phyloP scores from a whole-genome alignment of 2,113 vertebrate genomes.

The Caranx melampygus region DNA sequence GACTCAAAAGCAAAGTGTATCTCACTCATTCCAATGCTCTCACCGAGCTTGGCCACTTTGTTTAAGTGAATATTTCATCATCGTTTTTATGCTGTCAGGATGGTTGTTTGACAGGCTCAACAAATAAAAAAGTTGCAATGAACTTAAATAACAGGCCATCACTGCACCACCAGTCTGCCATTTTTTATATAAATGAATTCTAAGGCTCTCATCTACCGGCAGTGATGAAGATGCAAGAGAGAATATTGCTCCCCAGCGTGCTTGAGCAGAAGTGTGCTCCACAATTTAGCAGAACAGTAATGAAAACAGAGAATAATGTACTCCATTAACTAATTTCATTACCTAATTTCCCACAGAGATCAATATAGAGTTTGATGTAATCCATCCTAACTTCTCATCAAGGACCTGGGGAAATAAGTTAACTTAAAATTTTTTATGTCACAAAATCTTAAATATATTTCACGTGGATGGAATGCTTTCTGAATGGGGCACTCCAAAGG shows the following conservation, averaged over 20 bases:
- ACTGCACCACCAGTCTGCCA: not conserved
- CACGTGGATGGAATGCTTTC: not conserved
- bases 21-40: not conserved
- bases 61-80: not conserved
- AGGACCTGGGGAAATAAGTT: constrained; percentile 1
- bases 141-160: not conserved
- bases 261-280: constrained; percentile 2
- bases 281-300: constrained; percentile 27
- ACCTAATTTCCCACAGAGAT: constrained; percentile 35
- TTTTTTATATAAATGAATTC: constrained; percentile 8
- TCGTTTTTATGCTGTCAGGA: not conserved
- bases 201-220: not conserved
- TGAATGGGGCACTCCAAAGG: not conserved
- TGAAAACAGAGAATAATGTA: constrained; percentile 50
- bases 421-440: not conserved
- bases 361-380: constrained; percentile 37
- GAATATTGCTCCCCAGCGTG: not conserved
- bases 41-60: not conserved
- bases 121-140: constrained; percentile 7
- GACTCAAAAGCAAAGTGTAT: not conserved
- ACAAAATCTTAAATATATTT: constrained; percentile 12
- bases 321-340: constrained; percentile 41
- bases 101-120: constrained; percentile 1
- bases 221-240: constrained; percentile 17
- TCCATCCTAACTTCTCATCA: constrained; percentile 26